Conservation (phyloP, 2,113 vertebrate species). For the Ophthalmolycus amberensis region DNA sequence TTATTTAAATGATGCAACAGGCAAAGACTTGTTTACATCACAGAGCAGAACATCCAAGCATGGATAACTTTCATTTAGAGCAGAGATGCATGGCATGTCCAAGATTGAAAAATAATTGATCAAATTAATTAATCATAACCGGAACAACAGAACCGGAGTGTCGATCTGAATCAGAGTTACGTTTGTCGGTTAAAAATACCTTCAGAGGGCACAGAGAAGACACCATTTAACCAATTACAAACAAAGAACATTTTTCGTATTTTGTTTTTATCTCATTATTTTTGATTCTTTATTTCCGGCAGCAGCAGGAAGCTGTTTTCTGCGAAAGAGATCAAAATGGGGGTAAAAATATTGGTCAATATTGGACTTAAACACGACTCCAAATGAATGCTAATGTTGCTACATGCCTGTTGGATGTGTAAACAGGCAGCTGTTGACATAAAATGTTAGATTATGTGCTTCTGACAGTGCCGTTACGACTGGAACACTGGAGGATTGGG, state of each 20-base stretch:
- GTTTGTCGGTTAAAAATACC: background rate
- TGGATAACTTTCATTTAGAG: background rate
- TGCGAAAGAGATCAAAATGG: background rate
- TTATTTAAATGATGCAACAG: background rate
- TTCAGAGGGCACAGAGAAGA: background rate
- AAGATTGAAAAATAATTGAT: constrained; percentile 16
- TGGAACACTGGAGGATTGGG: background rate
- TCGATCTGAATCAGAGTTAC: background rate
- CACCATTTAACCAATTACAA: background rate
- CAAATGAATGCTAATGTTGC: background rate
- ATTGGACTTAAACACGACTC: background rate
- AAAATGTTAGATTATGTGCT: background rate
- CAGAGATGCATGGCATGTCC: background rate
- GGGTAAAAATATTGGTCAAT: background rate
- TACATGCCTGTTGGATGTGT: background rate
- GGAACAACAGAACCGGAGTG: background rate
- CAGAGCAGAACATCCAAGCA: background rate
- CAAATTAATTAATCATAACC: constrained; percentile 14
- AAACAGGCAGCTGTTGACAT: background rate
- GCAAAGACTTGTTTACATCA: background rate
- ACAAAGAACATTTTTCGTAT: too few relatives aligned
- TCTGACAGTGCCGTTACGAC: background rate
- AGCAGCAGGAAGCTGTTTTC: background rate
- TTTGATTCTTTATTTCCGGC: background rate
- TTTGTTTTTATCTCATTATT: background rate